Base-by-base conservation (phyloP, 2,113 vertebrate genomes). In the Corythaixoides concolor region DNA sequence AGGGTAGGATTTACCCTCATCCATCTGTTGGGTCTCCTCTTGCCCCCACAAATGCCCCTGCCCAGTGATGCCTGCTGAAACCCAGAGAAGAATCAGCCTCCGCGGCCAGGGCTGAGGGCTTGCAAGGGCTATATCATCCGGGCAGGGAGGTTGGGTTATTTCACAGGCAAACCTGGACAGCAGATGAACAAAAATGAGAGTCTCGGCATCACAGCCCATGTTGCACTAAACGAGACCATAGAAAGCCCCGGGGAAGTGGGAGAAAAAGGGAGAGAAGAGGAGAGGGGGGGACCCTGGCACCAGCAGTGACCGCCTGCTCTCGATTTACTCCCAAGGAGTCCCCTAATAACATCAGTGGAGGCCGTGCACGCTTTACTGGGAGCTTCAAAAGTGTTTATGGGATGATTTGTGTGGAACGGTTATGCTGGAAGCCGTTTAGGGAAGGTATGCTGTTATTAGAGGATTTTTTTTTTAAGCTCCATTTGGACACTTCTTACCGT, bases 351-450 rank as follows among this genome's bases (percentile, higher is more conserved):
- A 43, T 47, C 93, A 75, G 95, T 87, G 89, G 97, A 96, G 94
- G 95, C 96, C 1, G 1, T 80, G 81, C 79, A 80, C 9, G 39
- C 96, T 98, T 98, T 95, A 93, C 85, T 95, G 96, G 95, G 96
- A 96, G 95, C 92, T 96, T 96, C 96, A 85, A 63, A 97, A 97
- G 97, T 98, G 97, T 98, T 98, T 98, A 98, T 98, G 95, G 97
- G 97, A 97, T 97, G 97, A 97, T 97, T 98, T 98, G 94, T 96
- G 95, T 73, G 82, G 92, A 97, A 97, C 64, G 56, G 95, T 97
- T 97, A 93, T 9, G 81, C 97, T 97, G 96, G 97, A 98, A 98
- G 94, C 88, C 80, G 95, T 97, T 97, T 81, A 89, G 93, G 92
- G 93, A 96, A 97, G 94, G 92, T 97, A 95, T 92, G 94, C 91